Evolutionary conservation across 2,888 invertebrate species (phyloP), one percentile per base, ranked within the genome.

Genomic region (Drosophila meridionalis): DNA sequence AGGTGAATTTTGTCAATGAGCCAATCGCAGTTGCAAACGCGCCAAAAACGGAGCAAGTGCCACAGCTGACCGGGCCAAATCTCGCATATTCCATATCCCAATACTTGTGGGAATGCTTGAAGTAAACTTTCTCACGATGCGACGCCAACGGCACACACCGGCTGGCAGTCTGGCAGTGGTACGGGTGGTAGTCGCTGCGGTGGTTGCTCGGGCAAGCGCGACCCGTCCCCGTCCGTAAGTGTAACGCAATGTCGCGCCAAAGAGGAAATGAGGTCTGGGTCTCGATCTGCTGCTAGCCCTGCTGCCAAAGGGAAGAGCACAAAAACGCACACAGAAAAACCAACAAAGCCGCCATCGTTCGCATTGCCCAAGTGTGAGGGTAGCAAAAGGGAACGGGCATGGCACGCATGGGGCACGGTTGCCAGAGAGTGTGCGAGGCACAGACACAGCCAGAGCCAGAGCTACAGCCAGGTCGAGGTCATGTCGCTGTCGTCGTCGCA

Each of bases 41-140:
- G 61, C 64, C 73, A 72, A 72, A 62, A 73, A 61, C 82, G 75
- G 70, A 76, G 74, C 85, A 83, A 87, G 82, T 85, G 85, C 77
- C 82, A 76, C 90, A 85, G 88, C 85, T 89, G 85, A 85, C 83
- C 87, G 75, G 69, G 73, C 80, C 80, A 53, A 82, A 70, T 78
- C 76, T 70, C 62, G 55, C 68, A 83, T 91, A 69, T 36, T 7
- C 52, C 52, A 52, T 32, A 56, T 42, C 66, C 87, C 89, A 90
- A 87, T 87, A 88, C 90, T 87, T 93, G 93, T 93, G 93, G 93
- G 93, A 93, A 93, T 93, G 91, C 89, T 87, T 89, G 88, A 86
- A 91, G 91, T 91, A 87, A 91, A 93, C 91, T 93, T 93, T 93
- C 93, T 92, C 93, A 93, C 93, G 93, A 93, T 93, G 89, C 82